A percentile compares a stretch with the other conserved stretches of the same genome.
Evolutionary conservation across 2,113 vertebrate genomes (phyloP).

Genomic region (Notiomystis cincta): DNA sequence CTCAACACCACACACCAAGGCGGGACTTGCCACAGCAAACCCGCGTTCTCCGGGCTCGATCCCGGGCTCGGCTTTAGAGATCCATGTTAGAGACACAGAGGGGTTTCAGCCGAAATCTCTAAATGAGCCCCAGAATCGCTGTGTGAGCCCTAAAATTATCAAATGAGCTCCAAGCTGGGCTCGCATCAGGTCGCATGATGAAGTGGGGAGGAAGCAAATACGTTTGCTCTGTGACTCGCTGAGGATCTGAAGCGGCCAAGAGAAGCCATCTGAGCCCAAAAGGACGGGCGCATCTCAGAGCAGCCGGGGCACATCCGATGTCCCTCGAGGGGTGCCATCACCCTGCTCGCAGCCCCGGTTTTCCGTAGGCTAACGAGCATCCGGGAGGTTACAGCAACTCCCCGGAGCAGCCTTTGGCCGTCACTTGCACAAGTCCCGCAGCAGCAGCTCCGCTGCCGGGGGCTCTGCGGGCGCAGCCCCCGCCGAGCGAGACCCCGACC

Average conservation of each 20-base stretch:
- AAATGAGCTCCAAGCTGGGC: neutral
- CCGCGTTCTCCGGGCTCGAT: accelerated
- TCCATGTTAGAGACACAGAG: accelerated
- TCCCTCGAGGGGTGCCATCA: accelerated
- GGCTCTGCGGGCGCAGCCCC: neutral
- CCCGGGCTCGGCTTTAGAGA: accelerated
- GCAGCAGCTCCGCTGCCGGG: neutral
- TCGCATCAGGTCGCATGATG: neutral
- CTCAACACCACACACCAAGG: accelerated
- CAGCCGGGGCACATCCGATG: neutral
- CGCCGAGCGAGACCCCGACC: neutral
- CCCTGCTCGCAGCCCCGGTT: neutral
- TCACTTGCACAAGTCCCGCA: neutral
- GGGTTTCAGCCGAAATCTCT: neutral
- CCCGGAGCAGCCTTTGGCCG: neutral
- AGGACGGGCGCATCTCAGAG: neutral
- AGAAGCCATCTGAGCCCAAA: neutral
- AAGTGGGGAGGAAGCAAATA: neutral
- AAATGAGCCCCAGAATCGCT: neutral
- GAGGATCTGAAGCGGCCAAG: neutral
- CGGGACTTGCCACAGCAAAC: neutral
- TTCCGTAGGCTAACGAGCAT: accelerated
- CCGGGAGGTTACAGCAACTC: neutral
- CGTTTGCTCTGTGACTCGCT: neutral
- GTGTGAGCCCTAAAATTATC: neutral